Percentiles rank a stretch among this genome's conserved stretches.
These are phyloP conservation scores for Zaprionus tsacasi DNA, from an alignment of 1,140 invertebrate genomes.

Conservation along the genomic window DNA sequence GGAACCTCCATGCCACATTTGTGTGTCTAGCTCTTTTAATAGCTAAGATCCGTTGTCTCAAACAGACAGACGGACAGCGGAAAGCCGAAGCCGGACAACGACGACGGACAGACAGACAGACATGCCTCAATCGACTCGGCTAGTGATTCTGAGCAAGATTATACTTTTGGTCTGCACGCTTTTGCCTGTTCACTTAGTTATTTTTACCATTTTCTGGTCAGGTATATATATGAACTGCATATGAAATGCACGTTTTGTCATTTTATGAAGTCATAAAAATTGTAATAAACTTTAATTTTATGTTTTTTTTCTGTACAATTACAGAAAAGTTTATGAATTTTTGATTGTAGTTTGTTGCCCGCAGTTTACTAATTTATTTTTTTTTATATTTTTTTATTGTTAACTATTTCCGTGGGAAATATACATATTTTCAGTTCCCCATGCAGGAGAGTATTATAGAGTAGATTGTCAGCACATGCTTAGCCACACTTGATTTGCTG, in stretches of 20 bases:
- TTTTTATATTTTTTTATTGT: slow-evolving; percentile 4
- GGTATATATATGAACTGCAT: slow-evolving; percentile 29
- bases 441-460: neutral
- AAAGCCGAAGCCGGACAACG: too few species aligned
- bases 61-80: too few species aligned
- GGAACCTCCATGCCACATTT: too few species aligned
- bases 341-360: slow-evolving; percentile 18
- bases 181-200: too few species aligned
- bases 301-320: slow-evolving; percentile 21
- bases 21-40: too few species aligned
- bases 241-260: slow-evolving; percentile 25
- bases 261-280: slow-evolving; percentile 40
- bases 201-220: too few species aligned
- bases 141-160: too few species aligned
- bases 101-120: too few species aligned
- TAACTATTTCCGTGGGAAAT: slow-evolving; percentile 12
- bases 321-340: slow-evolving; percentile 40
- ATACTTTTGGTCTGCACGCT: too few species aligned
- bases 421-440: neutral
- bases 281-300: slow-evolving; percentile 49
- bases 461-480: neutral
- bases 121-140: too few species aligned
- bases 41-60: too few species aligned
- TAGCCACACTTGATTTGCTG: neutral
- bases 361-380: slow-evolving; percentile 17